These are phyloP conservation scores for Babylonia areolata DNA, from an alignment of 1,140 invertebrate species.

Conservation along the genomic window DNA sequence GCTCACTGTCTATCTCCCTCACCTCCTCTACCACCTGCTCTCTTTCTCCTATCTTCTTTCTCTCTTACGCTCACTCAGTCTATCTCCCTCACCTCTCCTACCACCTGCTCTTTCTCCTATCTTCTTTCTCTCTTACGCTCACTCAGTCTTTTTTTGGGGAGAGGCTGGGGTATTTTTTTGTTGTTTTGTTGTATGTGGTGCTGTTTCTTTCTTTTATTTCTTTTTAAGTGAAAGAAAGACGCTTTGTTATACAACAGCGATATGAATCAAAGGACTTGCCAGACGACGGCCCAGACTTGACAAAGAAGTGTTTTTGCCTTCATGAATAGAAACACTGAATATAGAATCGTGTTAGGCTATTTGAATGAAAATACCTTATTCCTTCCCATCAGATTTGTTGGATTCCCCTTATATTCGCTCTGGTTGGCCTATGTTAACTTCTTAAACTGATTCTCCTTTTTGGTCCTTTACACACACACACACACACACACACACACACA, in stretches of 20 bases:
- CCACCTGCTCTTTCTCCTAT: no score
- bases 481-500: conserved; percentile 8
- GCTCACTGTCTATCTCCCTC: no score
- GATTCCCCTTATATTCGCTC: not conserved
- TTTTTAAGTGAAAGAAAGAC: not conserved
- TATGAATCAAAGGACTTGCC: not conserved
- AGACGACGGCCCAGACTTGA: not conserved
- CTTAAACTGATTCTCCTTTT: not conserved
- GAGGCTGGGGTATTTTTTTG: not conserved
- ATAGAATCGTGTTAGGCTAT: not conserved
- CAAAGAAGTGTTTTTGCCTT: not conserved
- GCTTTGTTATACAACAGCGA: not conserved
- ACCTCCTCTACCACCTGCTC: no score
- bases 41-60: no score
- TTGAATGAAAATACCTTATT: not conserved
- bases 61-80: no score
- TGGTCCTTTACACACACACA: not conserved
- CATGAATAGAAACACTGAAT: not conserved
- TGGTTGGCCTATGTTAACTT: not conserved
- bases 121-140: not conserved
- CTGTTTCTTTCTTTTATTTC: not conserved
- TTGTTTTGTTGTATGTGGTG: no score
- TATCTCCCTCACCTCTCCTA: no score
- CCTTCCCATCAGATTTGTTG: not conserved
- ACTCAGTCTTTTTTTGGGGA: not conserved